phyloP scores from a whole-genome alignment of 2,797 vertebrate genomes.

The Hypotaenidia okinawae region DNA sequence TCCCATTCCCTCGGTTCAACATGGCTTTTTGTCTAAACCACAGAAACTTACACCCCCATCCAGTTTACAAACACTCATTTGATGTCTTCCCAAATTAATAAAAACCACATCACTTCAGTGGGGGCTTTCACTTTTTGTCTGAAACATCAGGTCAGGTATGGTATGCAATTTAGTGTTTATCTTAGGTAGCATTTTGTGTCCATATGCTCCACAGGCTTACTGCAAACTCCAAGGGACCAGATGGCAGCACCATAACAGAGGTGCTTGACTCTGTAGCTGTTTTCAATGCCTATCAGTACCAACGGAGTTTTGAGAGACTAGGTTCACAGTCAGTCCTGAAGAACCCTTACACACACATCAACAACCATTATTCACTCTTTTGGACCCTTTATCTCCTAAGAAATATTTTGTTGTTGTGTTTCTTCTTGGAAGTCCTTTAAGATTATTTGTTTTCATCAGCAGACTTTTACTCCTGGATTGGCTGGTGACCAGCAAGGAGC shows the following conservation, averaged over 20 bases:
- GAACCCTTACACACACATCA: neutral
- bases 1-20: neutral
- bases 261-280: neutral
- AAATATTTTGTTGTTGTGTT: neutral
- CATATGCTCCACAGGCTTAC: neutral
- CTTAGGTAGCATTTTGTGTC: neutral
- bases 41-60: neutral
- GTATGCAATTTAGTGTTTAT: neutral
- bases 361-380: neutral
- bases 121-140: neutral
- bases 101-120: neutral
- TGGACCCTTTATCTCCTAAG: neutral
- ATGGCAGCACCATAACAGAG: neutral
- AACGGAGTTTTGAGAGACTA: neutral
- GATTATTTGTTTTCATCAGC: neutral
- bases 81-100: neutral
- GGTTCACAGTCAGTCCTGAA: neutral
- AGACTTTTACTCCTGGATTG: neutral
- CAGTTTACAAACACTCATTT: neutral
- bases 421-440: neutral
- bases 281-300: neutral
- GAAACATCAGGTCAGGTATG: neutral
- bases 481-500: neutral
- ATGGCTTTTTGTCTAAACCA: neutral
- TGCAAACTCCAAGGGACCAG: neutral